phyloP scores from a whole-genome alignment of 2,113 vertebrate species.

The Apeltes quadracus region DNA sequence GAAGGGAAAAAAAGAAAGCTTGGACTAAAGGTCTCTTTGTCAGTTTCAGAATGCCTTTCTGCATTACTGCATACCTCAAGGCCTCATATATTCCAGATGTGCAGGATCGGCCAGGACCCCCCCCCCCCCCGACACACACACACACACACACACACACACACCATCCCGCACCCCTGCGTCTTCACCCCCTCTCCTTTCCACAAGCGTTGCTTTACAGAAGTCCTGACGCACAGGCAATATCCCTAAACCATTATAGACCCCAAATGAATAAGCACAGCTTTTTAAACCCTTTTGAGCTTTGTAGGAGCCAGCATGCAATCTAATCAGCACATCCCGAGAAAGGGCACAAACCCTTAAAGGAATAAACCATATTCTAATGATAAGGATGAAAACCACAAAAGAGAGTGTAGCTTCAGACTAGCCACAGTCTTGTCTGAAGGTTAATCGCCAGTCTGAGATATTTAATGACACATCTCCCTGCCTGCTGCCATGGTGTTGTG shows the following conservation, averaged over 20 bases:
- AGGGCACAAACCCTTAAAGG: constrained; percentile 21
- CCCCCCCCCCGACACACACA: neutral
- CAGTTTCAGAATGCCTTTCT: constrained; percentile 80
- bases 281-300: constrained; percentile 41
- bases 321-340: constrained; percentile 26
- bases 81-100: constrained; percentile 87
- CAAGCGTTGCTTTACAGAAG: constrained; percentile 68
- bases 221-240: constrained; percentile 69
- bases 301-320: constrained; percentile 26
- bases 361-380: constrained; percentile 60
- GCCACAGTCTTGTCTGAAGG: constrained; percentile 51
- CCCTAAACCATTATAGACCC: constrained; percentile 69
- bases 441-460: constrained; percentile 59
- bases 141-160: neutral
- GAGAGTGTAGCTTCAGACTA: constrained; percentile 32
- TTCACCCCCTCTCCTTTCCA: constrained; percentile 41
- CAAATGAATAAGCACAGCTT: constrained; percentile 57
- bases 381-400: constrained; percentile 65
- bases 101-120: constrained; percentile 75
- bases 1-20: constrained; percentile 33
- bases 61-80: constrained; percentile 84
- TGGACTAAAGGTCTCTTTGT: constrained; percentile 81
- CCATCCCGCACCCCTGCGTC: constrained; percentile 31
- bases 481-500: constrained; percentile 45
- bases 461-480: constrained; percentile 58